phyloP scores from a whole-genome alignment of 2,797 vertebrate genomes.

The Poecilia gillii region DNA sequence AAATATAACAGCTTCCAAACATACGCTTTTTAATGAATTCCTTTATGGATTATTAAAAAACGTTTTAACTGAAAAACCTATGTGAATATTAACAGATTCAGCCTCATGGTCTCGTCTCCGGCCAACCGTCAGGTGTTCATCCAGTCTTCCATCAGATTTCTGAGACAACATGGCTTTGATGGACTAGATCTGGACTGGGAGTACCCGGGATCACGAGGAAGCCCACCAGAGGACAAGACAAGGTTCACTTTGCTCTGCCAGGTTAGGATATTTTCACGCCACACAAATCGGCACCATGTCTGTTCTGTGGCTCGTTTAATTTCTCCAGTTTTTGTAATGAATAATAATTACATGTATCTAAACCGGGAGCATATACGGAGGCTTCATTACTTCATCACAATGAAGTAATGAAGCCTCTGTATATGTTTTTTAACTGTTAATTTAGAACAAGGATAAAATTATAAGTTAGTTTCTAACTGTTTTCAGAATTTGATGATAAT shows the following conservation, averaged over 20 bases:
- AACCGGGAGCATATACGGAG: neutral
- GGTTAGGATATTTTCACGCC: slow-evolving; percentile 53
- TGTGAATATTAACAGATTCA: slow-evolving; percentile 75
- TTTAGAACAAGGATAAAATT: neutral
- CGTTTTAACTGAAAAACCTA: neutral
- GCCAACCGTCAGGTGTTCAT: slow-evolving; percentile 79
- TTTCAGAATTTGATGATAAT: neutral
- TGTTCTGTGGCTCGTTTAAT: neutral
- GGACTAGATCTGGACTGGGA: slow-evolving; percentile 88
- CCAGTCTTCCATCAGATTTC: slow-evolving; percentile 77
- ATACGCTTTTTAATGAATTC: slow-evolving; percentile 61
- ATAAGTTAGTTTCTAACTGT: neutral
- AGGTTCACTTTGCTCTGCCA: slow-evolving; percentile 82
- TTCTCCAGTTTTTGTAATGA: neutral
- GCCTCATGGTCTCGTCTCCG: slow-evolving; percentile 75
- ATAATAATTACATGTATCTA: neutral
- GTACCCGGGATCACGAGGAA: slow-evolving; percentile 84
- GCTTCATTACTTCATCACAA: neutral
- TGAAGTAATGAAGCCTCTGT: neutral
- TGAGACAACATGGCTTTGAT: slow-evolving; percentile 82
- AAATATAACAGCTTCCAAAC: neutral
- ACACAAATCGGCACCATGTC: neutral
- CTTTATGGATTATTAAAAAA: slow-evolving; percentile 23
- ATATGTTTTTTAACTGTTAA: neutral
- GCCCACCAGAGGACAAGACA: slow-evolving; percentile 78